Conservation (phyloP, 1,140 invertebrate species). For the Camponotus floridanus region DNA sequence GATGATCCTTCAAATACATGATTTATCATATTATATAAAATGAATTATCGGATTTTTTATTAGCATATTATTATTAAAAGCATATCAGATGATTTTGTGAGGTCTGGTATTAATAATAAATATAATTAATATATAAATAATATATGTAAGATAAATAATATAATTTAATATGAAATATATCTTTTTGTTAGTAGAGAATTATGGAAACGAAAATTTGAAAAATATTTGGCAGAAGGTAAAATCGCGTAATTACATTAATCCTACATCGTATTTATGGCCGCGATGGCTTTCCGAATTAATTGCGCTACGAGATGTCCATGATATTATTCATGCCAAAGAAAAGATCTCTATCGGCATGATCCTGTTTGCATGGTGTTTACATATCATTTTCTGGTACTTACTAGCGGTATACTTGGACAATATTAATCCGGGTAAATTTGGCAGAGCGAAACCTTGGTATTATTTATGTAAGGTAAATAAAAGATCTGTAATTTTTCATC, state of each 20-base stretch:
- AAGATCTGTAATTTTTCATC: background rate
- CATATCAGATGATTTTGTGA: too few species aligned
- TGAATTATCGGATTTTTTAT: too few species aligned
- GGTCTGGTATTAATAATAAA: too few species aligned
- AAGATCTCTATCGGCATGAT: slow-evolving; percentile 53
- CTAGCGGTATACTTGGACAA: slow-evolving; percentile 72
- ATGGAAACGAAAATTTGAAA: slow-evolving; percentile 1
- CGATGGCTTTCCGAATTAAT: slow-evolving; percentile 37
- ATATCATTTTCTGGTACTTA: slow-evolving; percentile 69
- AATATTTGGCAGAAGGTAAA: background rate
- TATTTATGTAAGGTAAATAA: slow-evolving; percentile 67
- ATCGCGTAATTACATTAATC: background rate
- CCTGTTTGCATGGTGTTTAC: slow-evolving; percentile 62
- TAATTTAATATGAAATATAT: background rate
- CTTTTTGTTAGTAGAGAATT: background rate
- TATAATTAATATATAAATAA: background rate
- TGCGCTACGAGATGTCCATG: slow-evolving; percentile 9
- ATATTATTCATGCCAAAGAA: slow-evolving; percentile 52
- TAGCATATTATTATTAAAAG: too few species aligned
- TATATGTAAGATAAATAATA: too few species aligned
- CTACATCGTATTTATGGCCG: slow-evolving; percentile 17
- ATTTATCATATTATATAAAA: background rate
- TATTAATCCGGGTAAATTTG: slow-evolving; percentile 69
- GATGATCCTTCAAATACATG: background rate
- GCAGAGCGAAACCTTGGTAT: slow-evolving; percentile 66